Evolutionary conservation across 2,888 invertebrate species (phyloP).

Genomic region (Dexiosoma caninum): DNA sequence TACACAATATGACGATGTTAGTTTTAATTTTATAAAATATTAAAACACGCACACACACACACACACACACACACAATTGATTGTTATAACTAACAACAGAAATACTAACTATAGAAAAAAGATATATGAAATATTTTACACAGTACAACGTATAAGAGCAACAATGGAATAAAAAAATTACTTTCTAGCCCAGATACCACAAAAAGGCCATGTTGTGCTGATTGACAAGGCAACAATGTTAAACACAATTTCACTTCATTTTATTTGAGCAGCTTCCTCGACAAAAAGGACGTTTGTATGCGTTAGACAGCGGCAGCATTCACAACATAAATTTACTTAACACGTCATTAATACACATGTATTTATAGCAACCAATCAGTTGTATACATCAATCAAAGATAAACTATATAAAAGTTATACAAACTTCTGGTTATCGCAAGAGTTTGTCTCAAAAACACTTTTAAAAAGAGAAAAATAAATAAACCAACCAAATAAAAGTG

Average conservation of each 20-base stretch:
- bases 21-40: too few relatives aligned
- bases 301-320: neutral
- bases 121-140: too few relatives aligned
- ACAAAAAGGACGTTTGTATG: too few relatives aligned
- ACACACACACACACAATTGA: too few relatives aligned
- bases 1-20: too few relatives aligned
- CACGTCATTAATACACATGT: neutral
- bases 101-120: too few relatives aligned
- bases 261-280: neutral
- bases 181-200: neutral
- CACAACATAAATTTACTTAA: neutral
- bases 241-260: neutral
- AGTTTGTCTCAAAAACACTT: neutral
- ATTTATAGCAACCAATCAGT: neutral
- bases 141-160: too few relatives aligned
- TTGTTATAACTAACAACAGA: too few relatives aligned
- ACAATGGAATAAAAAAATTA: too few relatives aligned
- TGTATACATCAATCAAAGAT: constrained; percentile 14
- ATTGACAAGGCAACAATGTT: constrained; percentile 35
- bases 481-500: too few relatives aligned
- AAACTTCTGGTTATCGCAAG: neutral
- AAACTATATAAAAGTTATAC: neutral
- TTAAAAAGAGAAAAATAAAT: too few relatives aligned
- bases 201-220: constrained; percentile 24
- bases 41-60: too few relatives aligned